Conservation (phyloP, 2,113 vertebrate species). For the Plecturocebus donacophilus region DNA sequence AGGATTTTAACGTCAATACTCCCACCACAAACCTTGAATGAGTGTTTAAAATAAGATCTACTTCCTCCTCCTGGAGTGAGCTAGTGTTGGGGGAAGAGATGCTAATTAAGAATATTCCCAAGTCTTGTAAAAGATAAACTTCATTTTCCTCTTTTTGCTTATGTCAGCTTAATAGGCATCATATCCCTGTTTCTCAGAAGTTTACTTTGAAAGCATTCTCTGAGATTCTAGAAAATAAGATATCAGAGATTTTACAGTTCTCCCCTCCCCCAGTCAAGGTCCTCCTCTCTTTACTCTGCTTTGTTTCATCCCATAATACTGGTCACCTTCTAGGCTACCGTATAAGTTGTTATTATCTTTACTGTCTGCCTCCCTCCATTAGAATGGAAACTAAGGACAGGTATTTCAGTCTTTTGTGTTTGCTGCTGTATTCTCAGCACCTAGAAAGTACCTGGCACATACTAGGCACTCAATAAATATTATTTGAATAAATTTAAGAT, state of each 20-base stretch:
- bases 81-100: background rate
- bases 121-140: background rate
- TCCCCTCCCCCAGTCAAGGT: background rate
- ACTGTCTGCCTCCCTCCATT: background rate
- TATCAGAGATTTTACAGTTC: background rate
- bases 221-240: background rate
- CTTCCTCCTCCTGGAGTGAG: constrained; percentile 26
- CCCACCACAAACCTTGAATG: background rate
- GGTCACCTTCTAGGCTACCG: background rate
- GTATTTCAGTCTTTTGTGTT: background rate
- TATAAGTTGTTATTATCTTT: background rate
- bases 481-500: background rate
- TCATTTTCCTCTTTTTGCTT: background rate
- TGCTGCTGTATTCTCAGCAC: background rate
- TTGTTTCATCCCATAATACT: background rate
- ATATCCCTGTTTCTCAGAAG: background rate
- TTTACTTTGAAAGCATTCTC: constrained; percentile 11
- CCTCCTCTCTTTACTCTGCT: background rate
- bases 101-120: background rate
- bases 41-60: background rate
- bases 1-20: background rate
- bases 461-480: background rate
- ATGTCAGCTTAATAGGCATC: background rate
- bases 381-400: background rate
- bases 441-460: background rate